A percentile compares a stretch with the other conserved stretches of the same genome.
Evolutionary conservation across 2,888 invertebrate species (phyloP).

Genomic region (Rotaria socialis): DNA sequence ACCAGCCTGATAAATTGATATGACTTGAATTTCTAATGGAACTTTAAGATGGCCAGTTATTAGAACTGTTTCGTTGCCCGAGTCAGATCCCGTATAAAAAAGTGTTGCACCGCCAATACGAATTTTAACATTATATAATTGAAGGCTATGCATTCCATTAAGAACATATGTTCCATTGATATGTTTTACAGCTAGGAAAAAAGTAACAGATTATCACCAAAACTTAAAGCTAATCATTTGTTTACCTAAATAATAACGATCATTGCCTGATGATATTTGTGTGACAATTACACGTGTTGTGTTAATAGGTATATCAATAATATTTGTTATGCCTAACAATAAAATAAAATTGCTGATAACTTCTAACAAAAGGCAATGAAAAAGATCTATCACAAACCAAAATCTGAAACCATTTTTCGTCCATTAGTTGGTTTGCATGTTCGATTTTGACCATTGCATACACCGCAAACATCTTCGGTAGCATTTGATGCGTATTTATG

Average conservation of each 20-base stretch:
- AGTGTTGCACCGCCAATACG: neutral
- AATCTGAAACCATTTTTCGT: neutral
- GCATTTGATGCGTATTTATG: conserved; percentile 73
- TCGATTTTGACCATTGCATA: conserved; percentile 78
- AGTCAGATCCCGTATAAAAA: conserved; percentile 1
- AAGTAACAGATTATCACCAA: neutral
- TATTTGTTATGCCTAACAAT: neutral
- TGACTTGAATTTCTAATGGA: conserved; percentile 16
- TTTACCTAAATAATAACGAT: conserved; percentile 30
- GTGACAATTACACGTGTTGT: conserved; percentile 1
- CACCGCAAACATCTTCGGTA: conserved; percentile 74
- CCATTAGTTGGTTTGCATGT: conserved; percentile 64
- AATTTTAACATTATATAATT: conserved; percentile 37
- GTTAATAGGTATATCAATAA: conserved; percentile 11
- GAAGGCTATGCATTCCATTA: conserved; percentile 28
- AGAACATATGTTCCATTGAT: conserved; percentile 21
- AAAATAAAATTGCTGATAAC: neutral
- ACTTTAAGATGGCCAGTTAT: neutral
- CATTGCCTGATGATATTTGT: neutral
- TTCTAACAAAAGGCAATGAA: neutral
- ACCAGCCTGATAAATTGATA: conserved; percentile 1
- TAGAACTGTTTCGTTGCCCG: neutral
- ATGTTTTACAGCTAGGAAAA: neutral
- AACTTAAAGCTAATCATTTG: neutral
- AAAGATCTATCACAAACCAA: neutral